These are phyloP conservation scores for Heliconius hermathena DNA, from an alignment of 1,140 invertebrate genomes.

Conservation along the genomic window DNA sequence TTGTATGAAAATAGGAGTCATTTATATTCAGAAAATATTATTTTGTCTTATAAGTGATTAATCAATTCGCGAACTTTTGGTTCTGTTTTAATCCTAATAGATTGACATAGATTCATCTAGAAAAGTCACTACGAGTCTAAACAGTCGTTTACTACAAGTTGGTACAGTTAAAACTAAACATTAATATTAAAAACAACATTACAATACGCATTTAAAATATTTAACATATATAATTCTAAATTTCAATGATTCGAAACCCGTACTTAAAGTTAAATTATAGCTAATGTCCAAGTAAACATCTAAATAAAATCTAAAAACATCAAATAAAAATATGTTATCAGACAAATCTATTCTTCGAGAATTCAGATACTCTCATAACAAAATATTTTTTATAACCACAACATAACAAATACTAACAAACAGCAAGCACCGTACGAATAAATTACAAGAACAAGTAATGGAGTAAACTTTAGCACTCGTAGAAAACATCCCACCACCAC, in stretches of 20 bases:
- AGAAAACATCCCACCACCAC: slow-evolving; percentile 78
- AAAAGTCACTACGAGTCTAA: slow-evolving; percentile 69
- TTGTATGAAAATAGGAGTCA: slow-evolving; percentile 78
- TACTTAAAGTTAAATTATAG: slow-evolving; percentile 63
- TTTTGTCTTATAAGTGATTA: slow-evolving; percentile 66
- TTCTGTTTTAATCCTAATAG: slow-evolving; percentile 63
- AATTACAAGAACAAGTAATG: slow-evolving; percentile 62
- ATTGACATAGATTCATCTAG: slow-evolving; percentile 67
- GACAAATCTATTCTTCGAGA: slow-evolving; percentile 66
- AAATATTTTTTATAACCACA: slow-evolving; percentile 49
- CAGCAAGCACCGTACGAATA: slow-evolving; percentile 77
- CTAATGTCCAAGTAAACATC: slow-evolving; percentile 58
- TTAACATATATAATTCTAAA: slow-evolving; percentile 59
- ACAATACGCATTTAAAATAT: slow-evolving; percentile 60
- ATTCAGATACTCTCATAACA: slow-evolving; percentile 51
- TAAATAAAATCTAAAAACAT: slow-evolving; percentile 55
- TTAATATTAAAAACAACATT: slow-evolving; percentile 54
- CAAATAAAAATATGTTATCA: slow-evolving; percentile 54
- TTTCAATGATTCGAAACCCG: slow-evolving; percentile 78
- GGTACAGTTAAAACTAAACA: slow-evolving; percentile 53
- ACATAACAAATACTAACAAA: slow-evolving; percentile 63
- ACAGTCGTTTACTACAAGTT: slow-evolving; percentile 67
- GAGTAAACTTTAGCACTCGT: slow-evolving; percentile 71
- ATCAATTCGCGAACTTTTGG: slow-evolving; percentile 71
- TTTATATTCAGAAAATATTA: slow-evolving; percentile 78